Percentiles rank a stretch among this genome's conserved stretches.
Conservation (phyloP, 1,140 invertebrate genomes). For the Laupala kohalensis region DNA sequence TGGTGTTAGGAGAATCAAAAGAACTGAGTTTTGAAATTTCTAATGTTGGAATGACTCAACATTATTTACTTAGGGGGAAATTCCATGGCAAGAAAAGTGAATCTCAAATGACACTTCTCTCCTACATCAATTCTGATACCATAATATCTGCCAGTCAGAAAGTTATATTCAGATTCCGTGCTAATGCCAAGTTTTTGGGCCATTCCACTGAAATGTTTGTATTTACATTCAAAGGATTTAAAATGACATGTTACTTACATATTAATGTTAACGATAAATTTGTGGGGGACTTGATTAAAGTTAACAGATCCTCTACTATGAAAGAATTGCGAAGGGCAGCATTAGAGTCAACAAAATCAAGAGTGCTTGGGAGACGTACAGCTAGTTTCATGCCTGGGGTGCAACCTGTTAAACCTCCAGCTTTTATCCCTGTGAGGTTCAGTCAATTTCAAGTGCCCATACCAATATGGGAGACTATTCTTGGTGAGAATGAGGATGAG, state of each 20-base stretch:
- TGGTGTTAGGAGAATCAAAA: constrained; percentile 26
- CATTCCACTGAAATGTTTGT: constrained; percentile 39
- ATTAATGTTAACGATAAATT: constrained; percentile 3
- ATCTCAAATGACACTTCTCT: constrained; percentile 28
- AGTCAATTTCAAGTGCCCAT: constrained; percentile 41
- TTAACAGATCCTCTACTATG: neutral
- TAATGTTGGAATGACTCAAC: constrained; percentile 26
- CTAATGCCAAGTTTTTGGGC: constrained; percentile 39
- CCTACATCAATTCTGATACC: constrained; percentile 17
- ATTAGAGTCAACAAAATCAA: neutral
- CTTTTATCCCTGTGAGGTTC: constrained; percentile 37
- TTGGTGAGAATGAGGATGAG: constrained; percentile 27
- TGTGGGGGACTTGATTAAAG: neutral
- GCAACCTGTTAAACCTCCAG: constrained; percentile 32
- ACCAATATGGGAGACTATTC: constrained; percentile 35
- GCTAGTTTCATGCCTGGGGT: constrained; percentile 37
- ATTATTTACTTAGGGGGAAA: constrained; percentile 21
- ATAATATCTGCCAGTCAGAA: constrained; percentile 24
- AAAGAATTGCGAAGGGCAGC: neutral
- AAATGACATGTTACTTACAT: constrained; percentile 36
- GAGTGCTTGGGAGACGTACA: no score
- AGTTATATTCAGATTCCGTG: constrained; percentile 29
- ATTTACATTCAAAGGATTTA: constrained; percentile 40
- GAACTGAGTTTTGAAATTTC: constrained; percentile 20
- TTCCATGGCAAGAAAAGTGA: constrained; percentile 23